Conservation (phyloP, 2,797 vertebrate genomes). For the Ataeniobius toweri region DNA sequence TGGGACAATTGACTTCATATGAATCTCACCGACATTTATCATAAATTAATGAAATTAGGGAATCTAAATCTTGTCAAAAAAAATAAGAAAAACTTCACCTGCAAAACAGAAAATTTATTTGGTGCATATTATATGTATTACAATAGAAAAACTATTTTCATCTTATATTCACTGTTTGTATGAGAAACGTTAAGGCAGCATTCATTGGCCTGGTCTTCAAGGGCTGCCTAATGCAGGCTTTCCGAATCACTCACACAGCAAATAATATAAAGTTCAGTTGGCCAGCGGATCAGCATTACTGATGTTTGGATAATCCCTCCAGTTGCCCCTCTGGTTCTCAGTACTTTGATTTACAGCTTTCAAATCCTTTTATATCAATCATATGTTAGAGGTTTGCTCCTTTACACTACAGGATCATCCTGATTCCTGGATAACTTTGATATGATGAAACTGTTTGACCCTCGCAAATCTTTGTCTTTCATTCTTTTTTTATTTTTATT, state of each 20-base stretch:
- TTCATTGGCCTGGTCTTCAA: constrained; percentile 23
- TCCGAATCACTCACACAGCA: constrained; percentile 28
- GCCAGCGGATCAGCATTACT: constrained; percentile 17
- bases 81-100: constrained; percentile 8
- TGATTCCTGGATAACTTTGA: not conserved
- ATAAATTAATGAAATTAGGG: constrained; percentile 17
- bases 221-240: constrained; percentile 22
- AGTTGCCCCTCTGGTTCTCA: constrained; percentile 8
- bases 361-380: constrained; percentile 1
- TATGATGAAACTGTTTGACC: not conserved
- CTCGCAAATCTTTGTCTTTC: not conserved
- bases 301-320: constrained; percentile 31
- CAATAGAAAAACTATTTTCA: constrained; percentile 23
- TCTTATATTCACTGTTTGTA: constrained; percentile 29
- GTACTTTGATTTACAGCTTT: constrained; percentile 19
- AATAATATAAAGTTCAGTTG: constrained; percentile 46
- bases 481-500: not conserved
- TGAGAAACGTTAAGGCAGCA: constrained; percentile 41
- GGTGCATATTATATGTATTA: constrained; percentile 4
- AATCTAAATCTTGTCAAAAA: not conserved
- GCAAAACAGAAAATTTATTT: constrained; percentile 27
- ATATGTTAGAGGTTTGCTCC: not conserved
- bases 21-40: not conserved
- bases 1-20: not conserved
- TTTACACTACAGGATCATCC: not conserved